phyloP scores from a whole-genome alignment of 2,797 vertebrate species.

The Psittacula derbiana region DNA sequence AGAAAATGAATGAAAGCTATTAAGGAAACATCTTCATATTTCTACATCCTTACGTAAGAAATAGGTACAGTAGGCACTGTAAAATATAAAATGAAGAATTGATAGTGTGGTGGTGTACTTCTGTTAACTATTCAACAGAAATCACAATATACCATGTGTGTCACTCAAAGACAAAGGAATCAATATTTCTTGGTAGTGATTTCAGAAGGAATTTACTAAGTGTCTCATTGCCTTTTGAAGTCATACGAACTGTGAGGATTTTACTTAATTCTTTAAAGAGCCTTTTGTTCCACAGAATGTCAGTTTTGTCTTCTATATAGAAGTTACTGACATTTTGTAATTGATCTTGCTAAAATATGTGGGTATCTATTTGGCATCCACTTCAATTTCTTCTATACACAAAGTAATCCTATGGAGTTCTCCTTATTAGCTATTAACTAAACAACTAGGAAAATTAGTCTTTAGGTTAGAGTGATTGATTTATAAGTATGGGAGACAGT shows the following conservation, averaged over 20 bases:
- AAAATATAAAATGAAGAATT: not conserved
- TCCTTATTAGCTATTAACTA: not conserved
- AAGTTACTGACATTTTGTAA: constrained; percentile 13
- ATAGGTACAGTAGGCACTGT: not conserved
- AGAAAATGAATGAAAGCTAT: not conserved
- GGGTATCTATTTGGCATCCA: not conserved
- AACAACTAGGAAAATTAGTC: not conserved
- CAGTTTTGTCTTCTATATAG: constrained; percentile 1
- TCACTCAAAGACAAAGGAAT: constrained; percentile 2
- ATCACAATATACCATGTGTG: not conserved
- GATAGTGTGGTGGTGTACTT: not conserved
- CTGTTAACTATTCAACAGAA: constrained; percentile 21
- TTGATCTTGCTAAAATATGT: constrained; percentile 1
- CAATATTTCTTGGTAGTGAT: not conserved
- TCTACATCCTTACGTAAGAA: not conserved
- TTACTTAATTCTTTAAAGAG: not conserved
- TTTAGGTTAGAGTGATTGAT: not conserved
- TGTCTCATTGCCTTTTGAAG: constrained; percentile 26
- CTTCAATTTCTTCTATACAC: not conserved
- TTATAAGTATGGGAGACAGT: not conserved
- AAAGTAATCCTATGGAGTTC: not conserved
- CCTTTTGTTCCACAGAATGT: not conserved
- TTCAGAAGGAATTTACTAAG: not conserved
- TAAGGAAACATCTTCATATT: not conserved
- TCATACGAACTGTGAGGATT: not conserved